These are phyloP conservation scores for Pyrocephalus nanus DNA, from an alignment of 2,797 vertebrate species.

Conservation along the genomic window DNA sequence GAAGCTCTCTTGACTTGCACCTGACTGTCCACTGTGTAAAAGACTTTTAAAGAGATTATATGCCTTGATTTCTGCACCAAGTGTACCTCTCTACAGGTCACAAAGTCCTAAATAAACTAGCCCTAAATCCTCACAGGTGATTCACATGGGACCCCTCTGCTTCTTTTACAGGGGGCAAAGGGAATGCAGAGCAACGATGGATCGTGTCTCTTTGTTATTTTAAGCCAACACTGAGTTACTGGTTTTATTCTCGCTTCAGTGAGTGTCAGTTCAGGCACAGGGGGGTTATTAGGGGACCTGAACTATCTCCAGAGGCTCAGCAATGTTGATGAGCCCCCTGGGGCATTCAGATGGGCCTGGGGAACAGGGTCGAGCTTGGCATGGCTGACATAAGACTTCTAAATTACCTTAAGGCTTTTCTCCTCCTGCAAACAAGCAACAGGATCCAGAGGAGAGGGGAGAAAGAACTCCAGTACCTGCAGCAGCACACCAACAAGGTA, in stretches of 20 bases:
- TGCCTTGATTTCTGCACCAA: background rate
- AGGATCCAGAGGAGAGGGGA: background rate
- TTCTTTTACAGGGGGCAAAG: background rate
- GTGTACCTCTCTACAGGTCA: background rate
- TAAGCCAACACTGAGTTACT: background rate
- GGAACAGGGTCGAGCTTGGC: background rate
- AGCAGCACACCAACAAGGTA: background rate
- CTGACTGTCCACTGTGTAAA: background rate
- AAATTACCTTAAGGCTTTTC: background rate
- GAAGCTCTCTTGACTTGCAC: background rate
- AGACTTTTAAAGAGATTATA: background rate
- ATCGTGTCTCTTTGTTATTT: background rate
- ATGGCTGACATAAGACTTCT: background rate
- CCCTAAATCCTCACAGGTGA: background rate
- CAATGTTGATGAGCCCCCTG: background rate
- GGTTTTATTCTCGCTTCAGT: background rate
- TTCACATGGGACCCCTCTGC: rapidly evolving
- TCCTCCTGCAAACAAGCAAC: background rate
- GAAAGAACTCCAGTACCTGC: background rate
- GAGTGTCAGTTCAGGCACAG: background rate
- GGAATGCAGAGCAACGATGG: background rate
- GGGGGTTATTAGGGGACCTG: background rate
- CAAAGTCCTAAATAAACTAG: background rate
- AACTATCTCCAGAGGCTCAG: background rate
- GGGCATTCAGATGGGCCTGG: background rate